Percentiles rank a stretch among this genome's conserved stretches.
Conservation (phyloP, 1,140 invertebrate species). For the Cephus cinctus region DNA sequence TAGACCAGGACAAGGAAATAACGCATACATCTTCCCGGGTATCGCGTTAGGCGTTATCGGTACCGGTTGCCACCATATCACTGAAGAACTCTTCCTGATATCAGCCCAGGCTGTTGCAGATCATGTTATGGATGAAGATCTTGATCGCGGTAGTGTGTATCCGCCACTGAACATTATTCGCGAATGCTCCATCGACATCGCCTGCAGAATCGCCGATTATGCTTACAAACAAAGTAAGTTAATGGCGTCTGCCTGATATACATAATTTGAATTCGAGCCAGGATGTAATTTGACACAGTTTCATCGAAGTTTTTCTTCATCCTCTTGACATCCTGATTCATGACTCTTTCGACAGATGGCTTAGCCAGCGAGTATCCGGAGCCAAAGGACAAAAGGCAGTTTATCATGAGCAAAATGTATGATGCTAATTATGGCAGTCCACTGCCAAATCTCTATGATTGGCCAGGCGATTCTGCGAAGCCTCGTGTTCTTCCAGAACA, state of each 20-base stretch:
- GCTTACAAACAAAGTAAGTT: slow-evolving; percentile 64
- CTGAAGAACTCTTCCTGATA: slow-evolving; percentile 86
- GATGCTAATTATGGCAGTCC: slow-evolving; percentile 77
- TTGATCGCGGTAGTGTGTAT: slow-evolving; percentile 73
- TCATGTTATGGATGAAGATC: slow-evolving; percentile 67
- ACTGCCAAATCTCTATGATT: slow-evolving; percentile 73
- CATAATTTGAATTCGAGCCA: too few species aligned
- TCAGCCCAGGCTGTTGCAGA: slow-evolving; percentile 80
- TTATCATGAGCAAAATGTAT: slow-evolving; percentile 75
- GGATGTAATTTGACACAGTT: too few species aligned
- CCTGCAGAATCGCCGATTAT: slow-evolving; percentile 67
- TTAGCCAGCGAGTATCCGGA: slow-evolving; percentile 83
- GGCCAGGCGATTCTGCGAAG: slow-evolving; percentile 58
- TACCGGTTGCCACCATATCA: slow-evolving; percentile 84
- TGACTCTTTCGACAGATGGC: slow-evolving; percentile 50
- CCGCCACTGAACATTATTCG: slow-evolving; percentile 73
- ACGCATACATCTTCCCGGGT: slow-evolving; percentile 95
- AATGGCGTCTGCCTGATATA: not conserved
- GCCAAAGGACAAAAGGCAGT: slow-evolving; percentile 71
- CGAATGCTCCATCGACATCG: slow-evolving; percentile 73
- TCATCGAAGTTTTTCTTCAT: slow-evolving; percentile 5
- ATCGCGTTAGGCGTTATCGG: slow-evolving; percentile 88
- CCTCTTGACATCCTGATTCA: not conserved
- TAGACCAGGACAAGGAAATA: slow-evolving; percentile 92
- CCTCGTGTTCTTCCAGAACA: slow-evolving; percentile 48